Conservation (phyloP, 2,888 invertebrate genomes). For the Agrochola lota region DNA sequence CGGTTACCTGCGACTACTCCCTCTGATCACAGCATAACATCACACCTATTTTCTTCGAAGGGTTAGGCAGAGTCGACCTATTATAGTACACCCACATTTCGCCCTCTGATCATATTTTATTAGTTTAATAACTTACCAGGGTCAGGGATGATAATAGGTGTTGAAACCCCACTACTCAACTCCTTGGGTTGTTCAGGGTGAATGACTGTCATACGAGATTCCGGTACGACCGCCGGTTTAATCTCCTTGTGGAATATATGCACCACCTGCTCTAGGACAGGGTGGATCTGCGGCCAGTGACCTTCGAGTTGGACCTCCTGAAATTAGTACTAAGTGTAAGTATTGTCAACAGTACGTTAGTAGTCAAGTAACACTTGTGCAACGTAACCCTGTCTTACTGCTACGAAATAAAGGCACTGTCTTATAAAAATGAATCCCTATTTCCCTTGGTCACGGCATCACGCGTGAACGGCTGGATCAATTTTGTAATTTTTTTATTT, state of each 20-base stretch:
- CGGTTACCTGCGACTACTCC: no score
- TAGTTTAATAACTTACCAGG: conserved; percentile 64
- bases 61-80: neutral
- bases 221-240: conserved; percentile 24
- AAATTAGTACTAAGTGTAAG: conserved; percentile 23
- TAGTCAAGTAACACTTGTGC: neutral
- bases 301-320: conserved; percentile 85
- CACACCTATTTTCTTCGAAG: neutral
- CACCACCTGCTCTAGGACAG: conserved; percentile 81
- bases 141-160: conserved; percentile 69
- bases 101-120: neutral
- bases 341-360: neutral
- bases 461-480: no score
- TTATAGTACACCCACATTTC: neutral
- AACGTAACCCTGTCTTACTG: no score
- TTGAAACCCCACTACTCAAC: conserved; percentile 64
- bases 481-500: no score
- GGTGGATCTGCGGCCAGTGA: conserved; percentile 80
- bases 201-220: conserved; percentile 10
- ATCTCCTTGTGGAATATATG: conserved; percentile 76
- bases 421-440: no score
- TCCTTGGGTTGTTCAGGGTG: conserved; percentile 27
- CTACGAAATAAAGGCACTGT: no score
- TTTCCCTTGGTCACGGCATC: no score
- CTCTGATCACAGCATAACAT: neutral